Evolutionary conservation across 2,888 invertebrate genomes (phyloP).

Genomic region (Dinocampus coccinellae): DNA sequence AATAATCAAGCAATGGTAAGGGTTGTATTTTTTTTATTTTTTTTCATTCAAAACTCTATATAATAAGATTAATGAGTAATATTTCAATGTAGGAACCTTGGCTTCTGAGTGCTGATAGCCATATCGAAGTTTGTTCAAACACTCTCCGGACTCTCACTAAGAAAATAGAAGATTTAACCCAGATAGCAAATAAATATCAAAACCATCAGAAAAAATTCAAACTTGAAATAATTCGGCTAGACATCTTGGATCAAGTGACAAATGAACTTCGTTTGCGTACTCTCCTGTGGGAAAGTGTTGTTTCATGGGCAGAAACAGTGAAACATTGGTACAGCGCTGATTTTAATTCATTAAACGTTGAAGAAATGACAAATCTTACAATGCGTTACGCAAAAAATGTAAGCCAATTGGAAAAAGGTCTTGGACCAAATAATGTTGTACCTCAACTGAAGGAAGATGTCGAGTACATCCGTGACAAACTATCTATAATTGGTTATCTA

Average conservation of each 20-base stretch:
- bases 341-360: conserved; percentile 78
- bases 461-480: conserved; percentile 83
- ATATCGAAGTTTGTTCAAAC: conserved; percentile 76
- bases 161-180: conserved; percentile 76
- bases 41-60: not conserved
- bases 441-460: conserved; percentile 83
- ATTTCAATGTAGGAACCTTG: conserved; percentile 77
- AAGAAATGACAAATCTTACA: conserved; percentile 78
- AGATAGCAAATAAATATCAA: conserved; percentile 81
- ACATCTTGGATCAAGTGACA: conserved; percentile 83
- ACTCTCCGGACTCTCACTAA: conserved; percentile 76
- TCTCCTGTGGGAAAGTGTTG: conserved; percentile 83
- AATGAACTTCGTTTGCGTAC: conserved; percentile 85
- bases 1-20: conserved; percentile 80
- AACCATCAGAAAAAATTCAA: conserved; percentile 88
- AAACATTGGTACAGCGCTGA: conserved; percentile 77
- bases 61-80: conserved; percentile 20
- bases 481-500: conserved; percentile 84
- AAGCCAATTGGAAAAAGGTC: conserved; percentile 84
- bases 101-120: conserved; percentile 80
- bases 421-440: conserved; percentile 85
- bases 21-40: not conserved
- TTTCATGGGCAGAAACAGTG: conserved; percentile 79
- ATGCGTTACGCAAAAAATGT: conserved; percentile 80
- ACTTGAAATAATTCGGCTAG: conserved; percentile 86